A percentile compares a stretch with the other conserved stretches of the same genome.
Conservation (phyloP, 1,140 invertebrate species). For the Nebria ingens region DNA sequence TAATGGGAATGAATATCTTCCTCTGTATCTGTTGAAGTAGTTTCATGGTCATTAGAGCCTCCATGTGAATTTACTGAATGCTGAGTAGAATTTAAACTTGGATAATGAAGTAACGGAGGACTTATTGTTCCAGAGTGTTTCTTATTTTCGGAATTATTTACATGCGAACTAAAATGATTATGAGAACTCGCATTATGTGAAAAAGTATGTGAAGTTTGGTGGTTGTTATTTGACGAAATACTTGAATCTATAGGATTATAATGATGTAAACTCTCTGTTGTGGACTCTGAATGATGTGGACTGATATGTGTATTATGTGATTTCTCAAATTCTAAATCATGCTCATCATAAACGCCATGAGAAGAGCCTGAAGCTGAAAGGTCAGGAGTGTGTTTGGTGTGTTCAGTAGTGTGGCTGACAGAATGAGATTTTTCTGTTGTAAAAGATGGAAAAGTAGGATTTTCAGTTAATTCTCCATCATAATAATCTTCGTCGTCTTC, state of each 20-base stretch:
- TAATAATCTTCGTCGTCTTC: conserved; percentile 5
- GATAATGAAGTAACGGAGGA: neutral
- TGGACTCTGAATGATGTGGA: neutral
- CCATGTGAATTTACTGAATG: no score
- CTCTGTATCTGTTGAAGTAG: no score
- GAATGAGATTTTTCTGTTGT: neutral
- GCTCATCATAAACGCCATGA: neutral
- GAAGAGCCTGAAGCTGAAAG: neutral
- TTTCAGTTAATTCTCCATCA: neutral
- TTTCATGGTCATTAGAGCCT: no score
- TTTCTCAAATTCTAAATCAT: neutral
- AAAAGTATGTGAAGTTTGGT: neutral
- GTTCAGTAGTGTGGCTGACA: neutral
- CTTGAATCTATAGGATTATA: neutral
- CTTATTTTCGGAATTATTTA: neutral
- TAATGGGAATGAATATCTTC: no score
- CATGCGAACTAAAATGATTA: neutral
- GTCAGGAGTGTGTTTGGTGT: neutral
- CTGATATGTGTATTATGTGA: neutral
- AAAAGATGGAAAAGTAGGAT: neutral
- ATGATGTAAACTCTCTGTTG: neutral
- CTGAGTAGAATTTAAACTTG: neutral
- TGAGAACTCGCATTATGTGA: neutral
- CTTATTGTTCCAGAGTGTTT: no score
- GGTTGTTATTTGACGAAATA: neutral